A percentile compares a stretch with the other conserved stretches of the same genome.
phyloP scores from a whole-genome alignment of 2,113 vertebrate species.

The Oryzias woworae region DNA sequence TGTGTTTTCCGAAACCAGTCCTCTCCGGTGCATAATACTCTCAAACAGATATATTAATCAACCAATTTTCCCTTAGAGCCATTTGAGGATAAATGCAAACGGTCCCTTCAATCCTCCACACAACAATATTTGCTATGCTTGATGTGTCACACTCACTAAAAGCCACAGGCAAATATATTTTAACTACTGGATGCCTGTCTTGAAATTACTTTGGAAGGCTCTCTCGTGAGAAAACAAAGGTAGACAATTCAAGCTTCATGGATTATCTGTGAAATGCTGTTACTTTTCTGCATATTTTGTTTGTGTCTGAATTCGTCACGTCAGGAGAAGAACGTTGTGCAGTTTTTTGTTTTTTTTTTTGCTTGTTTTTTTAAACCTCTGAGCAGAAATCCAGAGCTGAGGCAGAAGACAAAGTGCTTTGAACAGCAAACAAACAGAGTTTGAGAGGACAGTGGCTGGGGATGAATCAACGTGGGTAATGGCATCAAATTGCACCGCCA shows the following conservation, averaged over 20 bases:
- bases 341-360: not conserved
- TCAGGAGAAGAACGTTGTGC: conserved; percentile 23
- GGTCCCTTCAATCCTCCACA: conserved; percentile 40
- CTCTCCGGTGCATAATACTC: conserved; percentile 47
- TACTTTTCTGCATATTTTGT: conserved; percentile 12
- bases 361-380: conserved; percentile 25
- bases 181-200: conserved; percentile 39
- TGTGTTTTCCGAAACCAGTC: conserved; percentile 48
- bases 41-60: conserved; percentile 68
- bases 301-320: conserved; percentile 41
- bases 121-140: conserved; percentile 42
- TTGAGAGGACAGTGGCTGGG: conserved; percentile 22
- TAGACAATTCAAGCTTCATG: conserved; percentile 16
- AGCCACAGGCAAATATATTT: conserved; percentile 46
- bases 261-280: conserved; percentile 11
- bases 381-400: conserved; percentile 40
- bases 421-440: conserved; percentile 53
- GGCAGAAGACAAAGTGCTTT: conserved; percentile 46
- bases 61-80: conserved; percentile 60
- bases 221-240: conserved; percentile 42
- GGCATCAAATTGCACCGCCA: conserved; percentile 8
- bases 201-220: conserved; percentile 36
- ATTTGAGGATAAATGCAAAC: conserved; percentile 65
- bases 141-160: conserved; percentile 44
- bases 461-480: conserved; percentile 34